Evolutionary conservation across 2,113 vertebrate species (phyloP), one percentile per base, ranked within the genome.

Genomic region (Meleagris gallopavo): DNA sequence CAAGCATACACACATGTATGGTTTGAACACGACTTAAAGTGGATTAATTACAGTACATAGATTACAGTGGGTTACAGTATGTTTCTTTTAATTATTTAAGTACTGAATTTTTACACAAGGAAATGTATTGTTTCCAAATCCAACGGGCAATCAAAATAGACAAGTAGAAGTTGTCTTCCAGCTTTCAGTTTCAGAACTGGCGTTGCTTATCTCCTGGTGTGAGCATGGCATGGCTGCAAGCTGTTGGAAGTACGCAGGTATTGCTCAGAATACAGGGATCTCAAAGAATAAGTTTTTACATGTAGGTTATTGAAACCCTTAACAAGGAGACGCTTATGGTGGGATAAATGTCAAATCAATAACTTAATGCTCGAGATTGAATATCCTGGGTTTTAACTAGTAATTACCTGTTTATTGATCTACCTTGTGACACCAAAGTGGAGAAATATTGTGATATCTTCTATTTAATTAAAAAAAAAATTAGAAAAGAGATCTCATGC

Each of bases 291-390:
- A 77, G 69, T 93, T 79, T 14, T 77, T 86, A 64, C 50, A 91
- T 96, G 97, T 81, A 94, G 58, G 79, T 95, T 92, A 87, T 94
- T 88, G 91, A 92, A 96, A 94, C 86, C 67, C 85, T 93, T 50
- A 80, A 88, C 62, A 41, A 83, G 89, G 91, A 50, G 89, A 87
- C 62, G 73, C 17, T 92, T 79, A 54, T 30, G 40, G 58, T 82
- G 88, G 86, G 43, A 90, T 92, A 93, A 93, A 95, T 84, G 88
- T 91, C 86, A 87, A 82, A 97, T 97, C 90, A 75, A 96, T 96
- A 96, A 84, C 50, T 67, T 81, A 90, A 89, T 43, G 17, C 41
- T 71, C 50, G 85, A 40, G 4, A 88, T 58, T 32, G 43, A 65
- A 38, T 57, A 40, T 52, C n/a, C 62, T 80, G 38, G 22, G 20